Conservation (phyloP, 2,113 vertebrate genomes). For the Aramus guarauna region DNA sequence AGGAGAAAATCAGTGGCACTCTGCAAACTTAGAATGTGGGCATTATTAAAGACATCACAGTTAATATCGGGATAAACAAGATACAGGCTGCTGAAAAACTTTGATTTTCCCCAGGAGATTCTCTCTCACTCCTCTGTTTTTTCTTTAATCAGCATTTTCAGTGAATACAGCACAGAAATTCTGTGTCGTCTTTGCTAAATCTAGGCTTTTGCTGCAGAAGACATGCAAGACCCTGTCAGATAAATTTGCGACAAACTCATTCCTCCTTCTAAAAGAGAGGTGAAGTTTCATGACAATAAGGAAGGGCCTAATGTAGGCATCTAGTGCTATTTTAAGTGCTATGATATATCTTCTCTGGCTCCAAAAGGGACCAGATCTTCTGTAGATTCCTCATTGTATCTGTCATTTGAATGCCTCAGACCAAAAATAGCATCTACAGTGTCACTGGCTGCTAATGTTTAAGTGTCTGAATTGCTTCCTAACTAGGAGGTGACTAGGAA, state of each 20-base stretch:
- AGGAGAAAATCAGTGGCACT: not conserved
- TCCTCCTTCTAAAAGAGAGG: not conserved
- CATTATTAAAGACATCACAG: not conserved
- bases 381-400: not conserved
- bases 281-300: not conserved
- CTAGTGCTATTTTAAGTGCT: not conserved
- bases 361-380: not conserved
- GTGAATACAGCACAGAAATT: not conserved
- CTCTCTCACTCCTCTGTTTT: not conserved
- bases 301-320: not conserved
- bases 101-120: not conserved
- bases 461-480: not conserved
- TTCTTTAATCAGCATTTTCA: not conserved
- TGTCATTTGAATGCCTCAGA: not conserved
- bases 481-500: not conserved
- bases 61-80: not conserved
- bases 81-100: not conserved
- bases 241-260: not conserved
- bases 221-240: not conserved
- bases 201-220: not conserved
- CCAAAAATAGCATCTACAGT: not conserved
- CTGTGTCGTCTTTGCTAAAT: not conserved
- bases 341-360: not conserved
- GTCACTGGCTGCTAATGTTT: not conserved
- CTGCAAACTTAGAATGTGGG: not conserved